Conservation (phyloP, 1,140 invertebrate genomes). For the Tyrophagus putrescentiae region DNA sequence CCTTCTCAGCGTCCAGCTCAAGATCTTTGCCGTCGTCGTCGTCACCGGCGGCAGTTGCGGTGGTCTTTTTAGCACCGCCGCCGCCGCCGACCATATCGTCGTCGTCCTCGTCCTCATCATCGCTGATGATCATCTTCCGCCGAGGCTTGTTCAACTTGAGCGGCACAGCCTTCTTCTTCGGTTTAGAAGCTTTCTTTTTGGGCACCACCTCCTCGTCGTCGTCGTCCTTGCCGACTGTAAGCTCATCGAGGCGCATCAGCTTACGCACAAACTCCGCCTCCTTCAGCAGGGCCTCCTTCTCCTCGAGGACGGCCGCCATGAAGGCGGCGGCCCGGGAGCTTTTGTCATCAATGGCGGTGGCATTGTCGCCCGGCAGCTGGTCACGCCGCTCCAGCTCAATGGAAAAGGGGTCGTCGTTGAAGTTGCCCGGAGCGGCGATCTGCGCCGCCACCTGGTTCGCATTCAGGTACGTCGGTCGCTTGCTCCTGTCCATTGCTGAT, state of each 20-base stretch:
- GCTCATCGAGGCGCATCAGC: background rate
- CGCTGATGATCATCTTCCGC: background rate
- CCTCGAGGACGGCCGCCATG: background rate
- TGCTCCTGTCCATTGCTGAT: too few relatives aligned
- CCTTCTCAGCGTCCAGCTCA: background rate
- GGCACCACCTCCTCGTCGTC: background rate
- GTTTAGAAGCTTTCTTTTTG: slow-evolving; percentile 7
- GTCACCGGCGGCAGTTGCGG: too few relatives aligned
- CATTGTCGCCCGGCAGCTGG: background rate
- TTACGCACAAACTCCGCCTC: background rate
- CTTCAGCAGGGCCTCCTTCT: background rate
- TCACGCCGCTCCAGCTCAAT: background rate
- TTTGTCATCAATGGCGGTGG: background rate
- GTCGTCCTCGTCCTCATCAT: background rate
- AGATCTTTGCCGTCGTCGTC: background rate
- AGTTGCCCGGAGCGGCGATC: background rate
- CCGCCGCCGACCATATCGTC: background rate
- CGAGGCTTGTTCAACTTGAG: background rate
- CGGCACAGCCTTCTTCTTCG: background rate
- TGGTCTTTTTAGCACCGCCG: too few relatives aligned
- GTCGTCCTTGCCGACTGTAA: background rate
- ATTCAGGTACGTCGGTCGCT: too few relatives aligned
- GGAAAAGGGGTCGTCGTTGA: background rate
- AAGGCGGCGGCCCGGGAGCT: too few relatives aligned
- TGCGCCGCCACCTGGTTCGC: too few relatives aligned